These are phyloP conservation scores for Drosophila bipectinata DNA, from an alignment of 1,140 invertebrate species.

Conservation along the genomic window DNA sequence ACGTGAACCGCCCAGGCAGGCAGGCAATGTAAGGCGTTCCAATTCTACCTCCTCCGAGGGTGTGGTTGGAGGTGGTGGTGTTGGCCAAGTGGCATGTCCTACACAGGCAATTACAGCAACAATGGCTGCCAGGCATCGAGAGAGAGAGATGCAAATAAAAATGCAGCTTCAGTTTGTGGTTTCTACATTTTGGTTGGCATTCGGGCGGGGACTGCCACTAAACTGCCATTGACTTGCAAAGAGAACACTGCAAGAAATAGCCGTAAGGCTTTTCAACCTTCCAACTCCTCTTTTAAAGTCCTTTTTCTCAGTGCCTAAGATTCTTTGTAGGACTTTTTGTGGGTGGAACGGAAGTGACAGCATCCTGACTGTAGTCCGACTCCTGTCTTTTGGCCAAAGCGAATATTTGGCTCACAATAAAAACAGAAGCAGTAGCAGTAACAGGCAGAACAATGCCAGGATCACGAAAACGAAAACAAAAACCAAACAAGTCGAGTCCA, in stretches of 20 bases:
- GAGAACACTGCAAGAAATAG: slow-evolving; percentile 17
- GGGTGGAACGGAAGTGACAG: slow-evolving; percentile 57
- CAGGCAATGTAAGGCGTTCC: slow-evolving; percentile 13
- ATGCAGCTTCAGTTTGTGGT: slow-evolving; percentile 64
- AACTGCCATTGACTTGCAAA: slow-evolving; percentile 77
- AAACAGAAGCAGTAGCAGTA: slow-evolving; percentile 43
- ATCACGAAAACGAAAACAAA: slow-evolving; percentile 52
- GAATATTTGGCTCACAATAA: slow-evolving; percentile 73
- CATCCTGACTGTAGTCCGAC: slow-evolving; percentile 45
- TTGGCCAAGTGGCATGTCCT: slow-evolving; percentile 66
- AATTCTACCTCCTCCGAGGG: too few relatives aligned
- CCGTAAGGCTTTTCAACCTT: too few relatives aligned
- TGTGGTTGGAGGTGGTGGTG: slow-evolving; percentile 7
- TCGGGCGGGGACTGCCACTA: slow-evolving; percentile 39
- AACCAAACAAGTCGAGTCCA: slow-evolving; percentile 67
- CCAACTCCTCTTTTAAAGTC: too few relatives aligned
- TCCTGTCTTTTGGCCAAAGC: slow-evolving; percentile 25
- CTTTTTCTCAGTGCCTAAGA: neutral
- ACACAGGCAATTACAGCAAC: slow-evolving; percentile 77
- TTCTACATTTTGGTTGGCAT: slow-evolving; percentile 56
- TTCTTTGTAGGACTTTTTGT: neutral
- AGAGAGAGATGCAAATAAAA: slow-evolving; percentile 66
- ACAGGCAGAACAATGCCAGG: slow-evolving; percentile 11
- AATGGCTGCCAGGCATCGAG: slow-evolving; percentile 35
- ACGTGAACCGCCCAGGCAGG: neutral